Evolutionary conservation across 2,797 vertebrate species (phyloP), one percentile per base, ranked within the genome.

Genomic region (Pogonophryne albipinna): DNA sequence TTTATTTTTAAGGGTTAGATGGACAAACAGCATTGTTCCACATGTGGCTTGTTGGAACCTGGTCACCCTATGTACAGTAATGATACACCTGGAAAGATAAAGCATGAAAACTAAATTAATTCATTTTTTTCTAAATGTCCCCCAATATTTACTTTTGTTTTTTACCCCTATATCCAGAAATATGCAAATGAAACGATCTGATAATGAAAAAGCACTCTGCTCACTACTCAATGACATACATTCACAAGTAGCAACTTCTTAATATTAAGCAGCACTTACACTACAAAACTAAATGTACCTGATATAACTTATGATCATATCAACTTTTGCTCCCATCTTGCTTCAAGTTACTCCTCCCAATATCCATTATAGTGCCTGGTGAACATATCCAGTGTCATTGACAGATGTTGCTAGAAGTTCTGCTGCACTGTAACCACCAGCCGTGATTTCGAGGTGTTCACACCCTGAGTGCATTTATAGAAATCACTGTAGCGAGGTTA

Each of bases 401-500:
- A 42, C 1, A 0, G 51, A 45, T 46, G 23, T 61, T 62, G 16
- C 15, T 10, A 46, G 2, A 58, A 16, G 27, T 50, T 59, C 23
- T 49, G n/a, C 10, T 70, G 20, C 51, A 57, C 34, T 34, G 51
- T 7, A 31, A 34, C 9, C n/a, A 63, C 7, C 51, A 51, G 8
- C 14, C 34, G 8, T 51, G n/a, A 23, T 45, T 12, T 56, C 4
- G 8, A 34, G 23, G 16, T 46, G 23, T 6, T 31, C 8, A 10
- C 46, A 64, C 23, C 27, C 13, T 41, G 19, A 47, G 23, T n/a
- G 14, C 6, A 6, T 42, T 71, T 4, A 50, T 49, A 23, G 10
- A 57, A 13, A 57, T 57, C 34, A 23, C 58, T 16, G 58, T 58
- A 51, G 41, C 45, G 10, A 13, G 51, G 38, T 34, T 47, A 74